Evolutionary conservation across 2,113 vertebrate genomes (phyloP), one percentile per base, ranked within the genome.

Genomic region (Syngnathoides biaculeatus): DNA sequence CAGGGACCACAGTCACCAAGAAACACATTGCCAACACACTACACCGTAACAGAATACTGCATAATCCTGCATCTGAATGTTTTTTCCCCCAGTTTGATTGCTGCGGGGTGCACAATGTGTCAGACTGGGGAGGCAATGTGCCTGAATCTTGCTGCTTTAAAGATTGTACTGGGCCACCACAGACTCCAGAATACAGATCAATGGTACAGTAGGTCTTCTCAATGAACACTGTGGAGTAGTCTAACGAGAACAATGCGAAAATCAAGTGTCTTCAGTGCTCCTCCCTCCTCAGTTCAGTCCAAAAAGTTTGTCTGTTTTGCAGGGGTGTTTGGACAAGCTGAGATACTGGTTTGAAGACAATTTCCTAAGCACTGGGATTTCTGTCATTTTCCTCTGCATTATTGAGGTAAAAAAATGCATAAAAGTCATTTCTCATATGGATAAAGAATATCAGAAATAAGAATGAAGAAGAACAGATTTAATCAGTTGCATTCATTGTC

Each of bases 301-400:
- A 61, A 35, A 20, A 10, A 12, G 17, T 0, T 0, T 64, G 30
- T 30, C 64, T 22, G 42, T 17, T 66, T 61, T 70, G 30, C 77
- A 93, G 92, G 92, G 91, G 4, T 93, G 92, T 75, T 83, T 87
- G 58, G 0, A 0, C 0, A 70, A 0, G 13, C 0, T 92, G 56
- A 79, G 53, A 48, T 0, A 0, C 0, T 69, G 47, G 22, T 91
- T 92, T 73, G 91, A 92, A 19, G 9, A 65, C 0, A 84, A 93
- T 58, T 90, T 92, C 20, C 83, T 93, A 0, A 68, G 2, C 38
- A 81, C 75, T 8, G 92, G 92, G 35, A 81, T 92, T 19, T 50
- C 67, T 1, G 81, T 92, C 69, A 93, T 93, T 27, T 39, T 86
- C 5, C 61, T 92, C 72, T 93, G 92, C 72, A 70, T 92, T 12